phyloP scores from a whole-genome alignment of 1,140 invertebrate species.

The Lanistes nyassanus region DNA sequence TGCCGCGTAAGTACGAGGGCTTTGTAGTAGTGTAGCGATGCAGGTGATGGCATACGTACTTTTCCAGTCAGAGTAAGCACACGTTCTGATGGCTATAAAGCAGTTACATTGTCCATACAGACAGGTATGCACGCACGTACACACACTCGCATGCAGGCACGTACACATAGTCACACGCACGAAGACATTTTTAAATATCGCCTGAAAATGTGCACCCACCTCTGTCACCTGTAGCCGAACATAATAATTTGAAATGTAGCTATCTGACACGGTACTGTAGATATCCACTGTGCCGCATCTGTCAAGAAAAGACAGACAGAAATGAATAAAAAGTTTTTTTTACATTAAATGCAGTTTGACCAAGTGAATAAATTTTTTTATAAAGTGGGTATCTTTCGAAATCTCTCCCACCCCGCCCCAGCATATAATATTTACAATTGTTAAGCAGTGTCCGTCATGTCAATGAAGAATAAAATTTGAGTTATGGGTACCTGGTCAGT shows the following conservation, averaged over 20 bases:
- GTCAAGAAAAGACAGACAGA: not conserved
- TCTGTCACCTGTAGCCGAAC: conserved; percentile 1
- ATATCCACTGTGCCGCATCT: conserved; percentile 12
- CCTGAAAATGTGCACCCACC: not conserved
- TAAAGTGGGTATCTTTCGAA: no score
- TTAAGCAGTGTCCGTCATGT: no score
- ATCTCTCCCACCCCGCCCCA: no score
- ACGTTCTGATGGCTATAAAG: no score
- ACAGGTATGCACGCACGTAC: not conserved
- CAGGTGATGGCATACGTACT: no score
- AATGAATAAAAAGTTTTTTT: not conserved
- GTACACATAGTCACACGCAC: not conserved
- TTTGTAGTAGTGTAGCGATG: no score
- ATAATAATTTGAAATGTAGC: conserved; percentile 4
- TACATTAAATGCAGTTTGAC: not conserved
- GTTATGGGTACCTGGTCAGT: no score
- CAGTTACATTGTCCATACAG: not conserved
- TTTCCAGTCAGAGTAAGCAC: no score
- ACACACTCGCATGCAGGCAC: not conserved
- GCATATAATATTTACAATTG: no score
- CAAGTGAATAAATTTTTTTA: no score
- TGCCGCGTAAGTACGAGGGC: no score
- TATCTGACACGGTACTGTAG: conserved; percentile 5
- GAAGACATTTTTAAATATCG: not conserved
- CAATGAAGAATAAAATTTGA: no score